Conservation (phyloP, 2,888 invertebrate genomes). For the Callyntrura guangdongensis region DNA sequence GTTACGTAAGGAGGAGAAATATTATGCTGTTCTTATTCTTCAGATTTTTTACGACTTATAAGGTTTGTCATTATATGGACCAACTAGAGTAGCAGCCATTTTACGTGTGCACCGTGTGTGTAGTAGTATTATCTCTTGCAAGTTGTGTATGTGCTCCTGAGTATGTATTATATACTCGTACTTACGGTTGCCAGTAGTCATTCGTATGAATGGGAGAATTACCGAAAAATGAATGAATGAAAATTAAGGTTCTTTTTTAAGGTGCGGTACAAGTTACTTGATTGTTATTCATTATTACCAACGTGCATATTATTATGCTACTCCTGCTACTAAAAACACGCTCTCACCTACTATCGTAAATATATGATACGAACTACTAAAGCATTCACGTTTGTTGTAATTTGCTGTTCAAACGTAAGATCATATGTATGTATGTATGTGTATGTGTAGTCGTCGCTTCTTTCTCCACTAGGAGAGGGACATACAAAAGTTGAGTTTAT, state of each 20-base stretch:
- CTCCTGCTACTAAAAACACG: constrained; percentile 39
- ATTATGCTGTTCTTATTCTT: neutral
- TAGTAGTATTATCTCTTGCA: neutral
- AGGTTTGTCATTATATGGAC: neutral
- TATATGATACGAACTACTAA: constrained; percentile 40
- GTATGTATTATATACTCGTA: neutral
- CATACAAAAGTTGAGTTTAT: neutral
- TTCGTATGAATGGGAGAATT: constrained; percentile 67
- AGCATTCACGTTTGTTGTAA: constrained; percentile 30
- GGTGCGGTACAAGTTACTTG: constrained; percentile 78
- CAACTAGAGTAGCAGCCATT: constrained; percentile 13
- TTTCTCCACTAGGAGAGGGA: too few relatives aligned
- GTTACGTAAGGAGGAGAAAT: constrained; percentile 19
- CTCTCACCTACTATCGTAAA: constrained; percentile 38
- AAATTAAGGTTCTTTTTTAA: constrained; percentile 77
- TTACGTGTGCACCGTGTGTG: too few relatives aligned
- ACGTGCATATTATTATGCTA: constrained; percentile 16
- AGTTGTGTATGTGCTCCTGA: neutral
- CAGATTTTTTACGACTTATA: too few relatives aligned
- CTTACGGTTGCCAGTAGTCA: neutral
- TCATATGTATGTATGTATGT: too few relatives aligned
- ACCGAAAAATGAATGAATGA: constrained; percentile 72
- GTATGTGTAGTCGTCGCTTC: too few relatives aligned
- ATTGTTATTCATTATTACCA: constrained; percentile 74
- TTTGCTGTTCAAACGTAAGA: neutral